Percentiles rank a stretch among this genome's conserved stretches.
Conservation (phyloP, 2,888 invertebrate species). For the Lysandra coridon region DNA sequence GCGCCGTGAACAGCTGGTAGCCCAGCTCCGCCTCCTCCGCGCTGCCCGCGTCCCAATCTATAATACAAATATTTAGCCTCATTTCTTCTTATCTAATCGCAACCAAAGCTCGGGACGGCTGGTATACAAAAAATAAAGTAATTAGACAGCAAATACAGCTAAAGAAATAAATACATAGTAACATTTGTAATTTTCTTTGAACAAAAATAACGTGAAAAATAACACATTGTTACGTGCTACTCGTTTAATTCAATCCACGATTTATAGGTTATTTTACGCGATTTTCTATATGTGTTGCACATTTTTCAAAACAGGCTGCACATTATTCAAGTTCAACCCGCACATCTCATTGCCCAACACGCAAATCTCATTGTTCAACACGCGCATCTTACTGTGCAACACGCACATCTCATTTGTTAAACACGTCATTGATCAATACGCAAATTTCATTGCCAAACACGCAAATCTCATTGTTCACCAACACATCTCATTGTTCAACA, state of each 20-base stretch:
- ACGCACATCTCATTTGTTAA: too few relatives aligned
- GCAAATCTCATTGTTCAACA: background rate
- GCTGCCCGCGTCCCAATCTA: conserved; percentile 70
- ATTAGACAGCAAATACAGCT: too few relatives aligned
- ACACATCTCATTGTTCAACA: background rate
- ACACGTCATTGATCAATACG: too few relatives aligned
- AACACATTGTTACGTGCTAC: background rate
- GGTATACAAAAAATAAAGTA: too few relatives aligned
- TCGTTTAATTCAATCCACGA: background rate
- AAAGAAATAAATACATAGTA: too few relatives aligned
- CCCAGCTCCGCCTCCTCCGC: conserved; percentile 70
- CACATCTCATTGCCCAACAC: background rate
- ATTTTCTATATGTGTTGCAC: background rate
- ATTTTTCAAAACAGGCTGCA: background rate
- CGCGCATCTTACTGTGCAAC: background rate
- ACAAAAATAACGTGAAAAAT: background rate
- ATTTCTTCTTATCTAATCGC: too few relatives aligned
- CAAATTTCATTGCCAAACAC: too few relatives aligned
- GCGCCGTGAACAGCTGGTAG: conserved; percentile 69
- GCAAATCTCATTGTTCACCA: too few relatives aligned
- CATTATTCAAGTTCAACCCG: background rate
- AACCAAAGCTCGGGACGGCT: too few relatives aligned
- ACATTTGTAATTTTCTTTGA: too few relatives aligned
- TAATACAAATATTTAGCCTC: background rate
- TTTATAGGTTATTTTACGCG: too few relatives aligned